A percentile compares a stretch with the other conserved stretches of the same genome.
These are phyloP conservation scores for Phoenicopterus ruber DNA, from an alignment of 2,113 vertebrate genomes.

Conservation along the genomic window DNA sequence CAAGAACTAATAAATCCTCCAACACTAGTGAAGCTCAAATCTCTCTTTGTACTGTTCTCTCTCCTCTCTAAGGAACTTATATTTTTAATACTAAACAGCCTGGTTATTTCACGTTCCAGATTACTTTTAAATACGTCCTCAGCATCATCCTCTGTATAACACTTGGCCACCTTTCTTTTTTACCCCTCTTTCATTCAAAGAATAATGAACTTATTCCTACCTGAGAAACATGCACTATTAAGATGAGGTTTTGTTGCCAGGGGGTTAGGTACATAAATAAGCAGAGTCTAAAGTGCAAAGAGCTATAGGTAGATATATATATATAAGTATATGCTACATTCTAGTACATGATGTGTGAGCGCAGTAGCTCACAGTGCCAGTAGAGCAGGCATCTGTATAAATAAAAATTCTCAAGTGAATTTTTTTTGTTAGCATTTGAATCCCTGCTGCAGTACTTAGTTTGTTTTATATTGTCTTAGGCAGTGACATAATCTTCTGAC, in stretches of 20 bases:
- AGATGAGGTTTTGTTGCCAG: background rate
- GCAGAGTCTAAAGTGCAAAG: background rate
- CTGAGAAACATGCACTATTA: background rate
- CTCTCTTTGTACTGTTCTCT: background rate
- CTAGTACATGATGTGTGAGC: background rate
- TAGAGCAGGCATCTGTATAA: background rate
- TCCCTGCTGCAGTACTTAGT: background rate
- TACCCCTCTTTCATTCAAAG: background rate
- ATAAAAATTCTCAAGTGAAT: background rate
- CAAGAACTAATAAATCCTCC: constrained; percentile 50
- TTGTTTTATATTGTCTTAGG: background rate
- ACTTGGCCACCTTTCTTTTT: background rate
- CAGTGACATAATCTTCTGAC: background rate
- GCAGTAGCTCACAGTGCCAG: background rate
- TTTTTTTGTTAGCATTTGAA: background rate
- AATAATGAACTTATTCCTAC: background rate
- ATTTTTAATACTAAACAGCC: background rate
- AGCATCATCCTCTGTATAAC: background rate
- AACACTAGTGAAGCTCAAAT: constrained; percentile 33
- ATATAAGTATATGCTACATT: background rate
- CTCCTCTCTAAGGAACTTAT: background rate
- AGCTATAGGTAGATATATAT: background rate
- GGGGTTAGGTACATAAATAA: background rate
- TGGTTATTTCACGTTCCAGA: background rate
- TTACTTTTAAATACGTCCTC: background rate